phyloP scores from a whole-genome alignment of 2,888 invertebrate species.

The Acleris cristana region DNA sequence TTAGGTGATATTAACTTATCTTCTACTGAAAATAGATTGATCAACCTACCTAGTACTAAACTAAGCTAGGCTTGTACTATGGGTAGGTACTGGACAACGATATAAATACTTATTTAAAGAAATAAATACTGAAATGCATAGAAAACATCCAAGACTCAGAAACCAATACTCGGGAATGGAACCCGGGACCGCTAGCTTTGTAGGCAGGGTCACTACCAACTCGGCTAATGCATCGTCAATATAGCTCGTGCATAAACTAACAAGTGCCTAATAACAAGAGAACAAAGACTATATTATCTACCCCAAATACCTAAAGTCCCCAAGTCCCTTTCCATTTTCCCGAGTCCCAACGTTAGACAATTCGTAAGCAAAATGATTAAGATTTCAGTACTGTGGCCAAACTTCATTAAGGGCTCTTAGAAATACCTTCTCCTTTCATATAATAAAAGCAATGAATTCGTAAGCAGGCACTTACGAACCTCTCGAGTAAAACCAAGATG shows the following conservation, averaged over 20 bases:
- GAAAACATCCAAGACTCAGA: no score
- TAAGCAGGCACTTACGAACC: constrained; percentile 53
- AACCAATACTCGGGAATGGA: no score
- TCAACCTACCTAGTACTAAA: no score
- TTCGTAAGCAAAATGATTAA: constrained; percentile 44
- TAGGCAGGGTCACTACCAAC: no score
- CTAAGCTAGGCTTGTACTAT: no score
- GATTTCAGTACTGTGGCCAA: constrained; percentile 44
- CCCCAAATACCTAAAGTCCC: constrained; percentile 3
- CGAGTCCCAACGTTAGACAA: background rate
- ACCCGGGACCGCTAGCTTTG: no score
- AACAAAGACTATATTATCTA: constrained; percentile 10
- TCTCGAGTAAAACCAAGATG: constrained; percentile 40
- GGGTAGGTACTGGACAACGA: no score
- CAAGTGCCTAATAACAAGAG: no score
- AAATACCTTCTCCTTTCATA: constrained; percentile 28
- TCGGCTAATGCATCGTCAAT: no score
- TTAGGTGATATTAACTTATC: background rate
- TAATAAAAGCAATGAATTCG: constrained; percentile 44
- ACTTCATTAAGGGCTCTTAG: constrained; percentile 47
- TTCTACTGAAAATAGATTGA: background rate
- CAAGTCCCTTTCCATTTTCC: constrained; percentile 6
- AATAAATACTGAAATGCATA: no score
- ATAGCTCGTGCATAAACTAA: no score
- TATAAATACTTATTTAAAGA: no score